Percentiles rank a stretch among this genome's conserved stretches.
Evolutionary conservation across 2,113 vertebrate species (phyloP).

Genomic region (Sphaerodactylus townsendi): DNA sequence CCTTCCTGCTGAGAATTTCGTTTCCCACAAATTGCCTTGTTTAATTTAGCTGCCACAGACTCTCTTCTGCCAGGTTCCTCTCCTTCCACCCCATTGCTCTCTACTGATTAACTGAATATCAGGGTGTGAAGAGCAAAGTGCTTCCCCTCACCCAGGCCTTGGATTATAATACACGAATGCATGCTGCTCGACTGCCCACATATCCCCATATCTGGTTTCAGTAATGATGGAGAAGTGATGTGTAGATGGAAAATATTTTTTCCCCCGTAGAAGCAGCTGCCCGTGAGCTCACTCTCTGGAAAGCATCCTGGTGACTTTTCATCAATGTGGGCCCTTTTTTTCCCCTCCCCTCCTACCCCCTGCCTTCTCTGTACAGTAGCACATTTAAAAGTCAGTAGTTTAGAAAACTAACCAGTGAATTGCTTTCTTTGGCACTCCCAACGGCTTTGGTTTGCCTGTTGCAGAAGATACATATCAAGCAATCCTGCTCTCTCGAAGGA

Average conservation of each 20-base stretch:
- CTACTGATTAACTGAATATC: slow-evolving; percentile 25
- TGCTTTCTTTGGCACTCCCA: slow-evolving; percentile 77
- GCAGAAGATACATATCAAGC: slow-evolving; percentile 45
- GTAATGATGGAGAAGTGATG: slow-evolving; percentile 52
- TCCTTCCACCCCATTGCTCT: slow-evolving; percentile 16
- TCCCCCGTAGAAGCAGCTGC: slow-evolving; percentile 62
- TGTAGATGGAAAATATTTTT: slow-evolving; percentile 72
- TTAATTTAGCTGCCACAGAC: neutral
- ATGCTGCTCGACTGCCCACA: neutral
- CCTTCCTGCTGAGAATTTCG: slow-evolving; percentile 3
- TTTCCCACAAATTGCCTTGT: slow-evolving; percentile 12
- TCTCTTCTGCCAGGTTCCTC: slow-evolving; percentile 12
- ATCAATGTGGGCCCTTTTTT: slow-evolving; percentile 61
- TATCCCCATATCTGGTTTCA: slow-evolving; percentile 47
- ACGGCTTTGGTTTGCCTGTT: slow-evolving; percentile 57
- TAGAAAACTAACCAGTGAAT: slow-evolving; percentile 65
- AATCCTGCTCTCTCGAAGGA: neutral
- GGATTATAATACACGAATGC: slow-evolving; percentile 19
- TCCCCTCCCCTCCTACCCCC: neutral
- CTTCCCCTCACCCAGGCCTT: slow-evolving; percentile 21
- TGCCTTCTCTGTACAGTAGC: slow-evolving; percentile 77
- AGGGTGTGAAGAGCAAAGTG: neutral
- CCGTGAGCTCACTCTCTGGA: slow-evolving; percentile 82
- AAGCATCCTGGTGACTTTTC: slow-evolving; percentile 67
- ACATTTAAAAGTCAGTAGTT: slow-evolving; percentile 65